Evolutionary conservation across 2,888 invertebrate species (phyloP).

Genomic region (Euplagia quadripunctaria): DNA sequence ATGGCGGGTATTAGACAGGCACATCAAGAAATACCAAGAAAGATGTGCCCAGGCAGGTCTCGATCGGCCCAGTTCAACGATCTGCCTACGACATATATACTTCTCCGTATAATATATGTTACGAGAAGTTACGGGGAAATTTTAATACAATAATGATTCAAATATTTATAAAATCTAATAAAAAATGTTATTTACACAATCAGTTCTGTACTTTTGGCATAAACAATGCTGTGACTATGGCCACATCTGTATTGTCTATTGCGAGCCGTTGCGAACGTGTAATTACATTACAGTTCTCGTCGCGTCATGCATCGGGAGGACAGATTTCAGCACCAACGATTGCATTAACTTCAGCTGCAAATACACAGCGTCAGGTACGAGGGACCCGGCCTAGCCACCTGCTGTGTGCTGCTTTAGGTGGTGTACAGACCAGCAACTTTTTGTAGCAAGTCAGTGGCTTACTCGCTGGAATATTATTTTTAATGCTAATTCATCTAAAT

Average conservation of each 20-base stretch:
- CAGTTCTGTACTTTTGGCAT: constrained; percentile 62
- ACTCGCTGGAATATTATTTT: background rate
- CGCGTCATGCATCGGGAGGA: background rate
- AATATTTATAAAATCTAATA: constrained; percentile 42
- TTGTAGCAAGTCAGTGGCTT: background rate
- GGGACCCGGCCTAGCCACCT: too few species aligned
- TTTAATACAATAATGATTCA: constrained; percentile 23
- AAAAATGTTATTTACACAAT: constrained; percentile 53
- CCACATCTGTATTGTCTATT: constrained; percentile 10
- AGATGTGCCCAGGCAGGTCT: too few species aligned
- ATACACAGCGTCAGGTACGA: background rate
- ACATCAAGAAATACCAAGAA: too few species aligned
- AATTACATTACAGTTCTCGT: background rate
- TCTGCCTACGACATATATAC: too few species aligned
- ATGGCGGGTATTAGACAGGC: too few species aligned
- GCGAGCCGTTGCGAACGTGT: constrained; percentile 6
- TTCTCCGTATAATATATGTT: too few species aligned
- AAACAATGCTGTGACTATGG: constrained; percentile 16
- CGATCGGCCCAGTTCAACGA: too few species aligned
- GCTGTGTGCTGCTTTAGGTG: background rate
- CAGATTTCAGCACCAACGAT: background rate
- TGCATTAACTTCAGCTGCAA: background rate
- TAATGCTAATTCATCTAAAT: background rate
- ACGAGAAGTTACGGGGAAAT: too few species aligned
- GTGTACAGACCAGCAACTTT: background rate